Evolutionary conservation across 2,113 vertebrate genomes (phyloP).

Genomic region (Prinia subflava): DNA sequence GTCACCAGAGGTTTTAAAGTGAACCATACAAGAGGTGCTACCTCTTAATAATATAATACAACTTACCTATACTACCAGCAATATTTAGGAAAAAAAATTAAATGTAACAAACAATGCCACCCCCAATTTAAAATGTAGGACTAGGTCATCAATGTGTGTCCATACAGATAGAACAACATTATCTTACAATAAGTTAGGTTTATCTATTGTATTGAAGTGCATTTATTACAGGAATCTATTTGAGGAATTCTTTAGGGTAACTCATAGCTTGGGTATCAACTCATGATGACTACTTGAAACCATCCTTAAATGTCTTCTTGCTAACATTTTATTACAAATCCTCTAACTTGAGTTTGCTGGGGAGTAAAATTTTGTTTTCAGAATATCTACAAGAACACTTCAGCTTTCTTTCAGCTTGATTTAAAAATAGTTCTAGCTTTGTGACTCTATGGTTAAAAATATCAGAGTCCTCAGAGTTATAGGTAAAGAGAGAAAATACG

Average conservation of each 20-base stretch:
- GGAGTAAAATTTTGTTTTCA: neutral
- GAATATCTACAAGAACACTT: neutral
- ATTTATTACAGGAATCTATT: neutral
- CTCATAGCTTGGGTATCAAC: neutral
- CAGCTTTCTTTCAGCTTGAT: neutral
- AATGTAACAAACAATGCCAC: neutral
- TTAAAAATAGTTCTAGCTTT: neutral
- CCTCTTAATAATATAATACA: too few relatives aligned
- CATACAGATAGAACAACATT: neutral
- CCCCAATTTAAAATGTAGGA: neutral
- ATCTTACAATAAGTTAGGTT: neutral
- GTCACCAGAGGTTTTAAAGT: neutral
- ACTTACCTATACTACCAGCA: neutral
- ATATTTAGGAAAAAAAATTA: neutral
- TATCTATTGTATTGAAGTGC: neutral
- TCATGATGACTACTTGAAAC: neutral
- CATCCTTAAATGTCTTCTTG: neutral
- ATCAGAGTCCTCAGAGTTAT: neutral
- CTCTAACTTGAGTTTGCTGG: neutral
- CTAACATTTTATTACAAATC: neutral
- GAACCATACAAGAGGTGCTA: neutral
- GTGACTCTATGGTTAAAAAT: neutral
- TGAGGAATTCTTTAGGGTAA: neutral
- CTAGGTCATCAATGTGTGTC: neutral
- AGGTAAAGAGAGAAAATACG: neutral